These are phyloP conservation scores for Bursaphelenchus mucronatus DNA, from an alignment of 1,140 invertebrate species.

Conservation along the genomic window DNA sequence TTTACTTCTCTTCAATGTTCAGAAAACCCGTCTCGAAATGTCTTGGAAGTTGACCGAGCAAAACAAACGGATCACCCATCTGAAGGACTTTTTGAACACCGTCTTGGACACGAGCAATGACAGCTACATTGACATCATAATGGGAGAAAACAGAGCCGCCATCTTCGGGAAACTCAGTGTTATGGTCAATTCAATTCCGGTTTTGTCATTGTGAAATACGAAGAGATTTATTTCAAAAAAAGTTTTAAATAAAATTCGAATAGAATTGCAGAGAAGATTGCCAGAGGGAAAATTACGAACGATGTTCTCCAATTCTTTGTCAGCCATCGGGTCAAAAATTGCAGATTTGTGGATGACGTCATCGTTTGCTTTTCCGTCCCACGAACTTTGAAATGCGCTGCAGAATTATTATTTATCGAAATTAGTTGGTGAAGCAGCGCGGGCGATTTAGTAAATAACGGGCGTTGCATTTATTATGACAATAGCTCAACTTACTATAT, in stretches of 20 bases:
- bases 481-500: too few relatives aligned
- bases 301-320: too few relatives aligned
- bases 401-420: too few relatives aligned
- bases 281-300: too few relatives aligned
- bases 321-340: too few relatives aligned
- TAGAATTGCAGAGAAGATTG: too few relatives aligned
- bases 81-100: constrained; percentile 19
- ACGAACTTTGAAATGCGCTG: too few relatives aligned
- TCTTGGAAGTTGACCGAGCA: constrained; percentile 21
- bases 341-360: too few relatives aligned
- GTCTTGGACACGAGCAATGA: constrained; percentile 31
- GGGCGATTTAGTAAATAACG: too few relatives aligned
- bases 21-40: constrained; percentile 4
- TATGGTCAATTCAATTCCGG: constrained; percentile 17
- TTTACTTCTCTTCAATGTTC: neutral
- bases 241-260: neutral
- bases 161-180: constrained; percentile 20
- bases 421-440: too few relatives aligned
- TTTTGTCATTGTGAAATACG: constrained; percentile 3
- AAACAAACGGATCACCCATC: constrained; percentile 24
- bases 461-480: too few relatives aligned
- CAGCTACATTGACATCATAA: constrained; percentile 35
- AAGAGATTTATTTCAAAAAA: neutral
- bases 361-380: too few relatives aligned
- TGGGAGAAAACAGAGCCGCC: constrained; percentile 32